phyloP scores from a whole-genome alignment of 2,113 vertebrate species.

The Galbula dea region DNA sequence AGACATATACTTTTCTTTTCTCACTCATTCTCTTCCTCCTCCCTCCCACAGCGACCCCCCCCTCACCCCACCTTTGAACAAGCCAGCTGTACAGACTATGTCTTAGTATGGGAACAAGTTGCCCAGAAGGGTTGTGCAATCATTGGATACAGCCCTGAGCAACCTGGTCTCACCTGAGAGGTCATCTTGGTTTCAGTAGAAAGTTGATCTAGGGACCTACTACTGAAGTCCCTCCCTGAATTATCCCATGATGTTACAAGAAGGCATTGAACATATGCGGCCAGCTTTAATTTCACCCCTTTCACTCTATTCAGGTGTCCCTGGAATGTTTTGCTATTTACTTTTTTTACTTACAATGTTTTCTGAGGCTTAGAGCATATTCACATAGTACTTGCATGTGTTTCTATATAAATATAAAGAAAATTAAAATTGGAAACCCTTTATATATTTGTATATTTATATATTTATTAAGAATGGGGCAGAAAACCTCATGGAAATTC shows the following conservation, averaged over 20 bases:
- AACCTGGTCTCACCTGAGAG: not conserved
- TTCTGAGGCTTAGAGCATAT: not conserved
- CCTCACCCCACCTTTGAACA: not conserved
- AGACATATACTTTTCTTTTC: not conserved
- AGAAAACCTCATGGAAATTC: not conserved
- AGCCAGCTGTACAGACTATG: not conserved
- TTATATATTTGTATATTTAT: not conserved
- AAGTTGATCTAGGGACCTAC: not conserved
- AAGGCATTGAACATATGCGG: not conserved
- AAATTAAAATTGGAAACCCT: no score
- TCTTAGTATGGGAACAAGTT: not conserved
- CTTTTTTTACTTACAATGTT: not conserved
- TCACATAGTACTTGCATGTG: not conserved
- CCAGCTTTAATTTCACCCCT: not conserved
- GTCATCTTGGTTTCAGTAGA: not conserved
- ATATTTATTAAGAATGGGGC: not conserved
- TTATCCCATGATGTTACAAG: not conserved
- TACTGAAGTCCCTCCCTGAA: not conserved
- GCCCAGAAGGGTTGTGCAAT: not conserved
- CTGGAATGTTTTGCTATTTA: not conserved
- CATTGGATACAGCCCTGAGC: not conserved
- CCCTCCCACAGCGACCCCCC: no score
- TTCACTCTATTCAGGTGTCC: not conserved
- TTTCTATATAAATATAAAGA: not conserved
- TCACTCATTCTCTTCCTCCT: no score